These are phyloP conservation scores for Diogma glabrata DNA, from an alignment of 2,888 invertebrate genomes.

Conservation along the genomic window DNA sequence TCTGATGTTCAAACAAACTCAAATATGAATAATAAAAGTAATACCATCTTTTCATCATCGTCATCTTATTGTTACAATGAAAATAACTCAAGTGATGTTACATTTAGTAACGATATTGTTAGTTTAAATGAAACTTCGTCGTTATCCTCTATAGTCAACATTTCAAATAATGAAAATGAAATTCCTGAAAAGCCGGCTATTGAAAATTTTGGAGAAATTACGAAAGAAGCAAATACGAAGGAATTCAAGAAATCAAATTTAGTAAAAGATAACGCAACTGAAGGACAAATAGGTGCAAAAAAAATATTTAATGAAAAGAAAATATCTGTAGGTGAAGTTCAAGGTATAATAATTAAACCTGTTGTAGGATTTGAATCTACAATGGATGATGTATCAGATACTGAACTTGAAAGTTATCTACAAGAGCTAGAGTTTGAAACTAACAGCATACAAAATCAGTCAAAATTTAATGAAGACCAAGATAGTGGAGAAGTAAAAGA, in stretches of 20 bases:
- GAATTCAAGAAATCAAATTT: too few species aligned
- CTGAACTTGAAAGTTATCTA: constrained; percentile 35
- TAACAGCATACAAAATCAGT: background rate
- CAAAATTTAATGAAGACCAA: background rate
- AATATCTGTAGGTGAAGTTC: too few species aligned
- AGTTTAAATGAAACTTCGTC: constrained; percentile 15
- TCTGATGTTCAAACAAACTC: background rate
- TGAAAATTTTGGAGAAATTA: too few species aligned
- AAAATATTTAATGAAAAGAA: too few species aligned
- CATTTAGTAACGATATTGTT: constrained; percentile 17
- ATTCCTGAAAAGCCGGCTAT: too few species aligned
- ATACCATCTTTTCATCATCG: constrained; percentile 26
- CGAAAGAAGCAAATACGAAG: too few species aligned
- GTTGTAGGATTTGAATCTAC: constrained; percentile 34
- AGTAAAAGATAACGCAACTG: too few species aligned
- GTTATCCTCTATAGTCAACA: constrained; percentile 6
- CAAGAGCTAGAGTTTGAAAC: constrained; percentile 30
- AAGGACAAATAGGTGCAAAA: too few species aligned
- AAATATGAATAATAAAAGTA: constrained; percentile 7
- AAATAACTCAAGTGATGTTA: constrained; percentile 11
- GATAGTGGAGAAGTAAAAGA: background rate
- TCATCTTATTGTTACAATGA: constrained; percentile 22
- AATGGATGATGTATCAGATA: constrained; percentile 38
- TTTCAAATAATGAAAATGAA: constrained; percentile 2
- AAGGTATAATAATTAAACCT: background rate